Evolutionary conservation across 2,113 vertebrate genomes (phyloP), one percentile per base, ranked within the genome.

Genomic region (Micronycteris hirsuta): DNA sequence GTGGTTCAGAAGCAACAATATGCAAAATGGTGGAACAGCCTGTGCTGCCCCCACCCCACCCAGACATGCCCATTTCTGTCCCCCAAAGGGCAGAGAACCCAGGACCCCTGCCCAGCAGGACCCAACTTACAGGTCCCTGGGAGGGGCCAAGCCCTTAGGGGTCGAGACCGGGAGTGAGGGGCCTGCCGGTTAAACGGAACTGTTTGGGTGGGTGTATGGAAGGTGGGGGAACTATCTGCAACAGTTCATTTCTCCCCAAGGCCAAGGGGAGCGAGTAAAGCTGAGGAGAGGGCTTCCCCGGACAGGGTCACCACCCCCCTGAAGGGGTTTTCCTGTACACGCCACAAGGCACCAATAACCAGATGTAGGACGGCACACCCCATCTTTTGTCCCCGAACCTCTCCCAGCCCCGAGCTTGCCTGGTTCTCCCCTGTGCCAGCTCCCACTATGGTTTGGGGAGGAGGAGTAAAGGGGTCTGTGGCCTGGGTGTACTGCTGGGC

Each of bases 311-410:
- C 63, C 63, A n/a, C 77, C 65, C 73, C 31, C 24, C 17, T 16
- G 52, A 15, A 63, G 71, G 56, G 15, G n/a, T 49, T 74, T 89
- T 63, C 84, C 93, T 80, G 74, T 80, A 92, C 56, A 84, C 68
- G 92, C 89, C 93, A 95, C 97, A 98, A 97, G 97, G 97, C 97
- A 98, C 97, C 93, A 84, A 90, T 61, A 87, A 91, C 93, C 93
- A 67, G 90, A 73, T 67, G 43, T 14, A 76, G 88, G 54, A 70
- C 41, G 76, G 74, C 24, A 84, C 3, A 17, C 41, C 58, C 52
- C 73, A 70, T 61, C 36, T 93, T 85, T 77, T 77, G 89, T 54
- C 73, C 86, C 81, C 24, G 15, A 58, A 58, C 38, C 36, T 85
- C 89, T 84, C 68, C 76, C 84, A 71, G 45, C 17, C 47, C 80